Evolutionary conservation across 2,797 vertebrate species (phyloP).

Genomic region (Telmatherina bonti): DNA sequence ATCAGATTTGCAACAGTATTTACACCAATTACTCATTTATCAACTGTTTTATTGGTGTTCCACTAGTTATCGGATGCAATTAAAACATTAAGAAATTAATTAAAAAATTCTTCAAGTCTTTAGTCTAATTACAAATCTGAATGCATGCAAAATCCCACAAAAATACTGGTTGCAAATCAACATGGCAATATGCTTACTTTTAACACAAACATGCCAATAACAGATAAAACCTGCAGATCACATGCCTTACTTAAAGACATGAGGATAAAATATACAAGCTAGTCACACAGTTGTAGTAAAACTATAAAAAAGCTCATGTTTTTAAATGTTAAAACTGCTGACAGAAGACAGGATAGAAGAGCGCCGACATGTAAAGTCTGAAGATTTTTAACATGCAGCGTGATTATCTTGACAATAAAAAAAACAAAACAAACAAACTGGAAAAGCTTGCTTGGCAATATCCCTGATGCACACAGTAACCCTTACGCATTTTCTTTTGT

Average conservation of each 20-base stretch:
- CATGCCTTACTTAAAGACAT: background rate
- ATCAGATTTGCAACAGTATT: background rate
- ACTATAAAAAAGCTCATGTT: background rate
- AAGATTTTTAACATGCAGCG: background rate
- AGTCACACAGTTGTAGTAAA: conserved; percentile 1
- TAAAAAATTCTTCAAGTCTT: background rate
- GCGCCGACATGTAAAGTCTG: background rate
- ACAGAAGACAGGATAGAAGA: background rate
- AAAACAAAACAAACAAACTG: too few relatives aligned
- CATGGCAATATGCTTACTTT: too few relatives aligned
- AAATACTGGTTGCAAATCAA: too few relatives aligned
- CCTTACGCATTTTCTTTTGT: background rate
- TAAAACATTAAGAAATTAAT: background rate
- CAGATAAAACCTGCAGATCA: background rate
- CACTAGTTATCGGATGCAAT: background rate
- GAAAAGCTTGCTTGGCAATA: background rate
- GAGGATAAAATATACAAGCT: background rate
- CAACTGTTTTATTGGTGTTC: background rate
- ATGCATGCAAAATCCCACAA: too few relatives aligned
- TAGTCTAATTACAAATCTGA: background rate
- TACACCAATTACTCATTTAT: background rate
- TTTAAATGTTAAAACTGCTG: background rate
- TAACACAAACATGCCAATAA: background rate
- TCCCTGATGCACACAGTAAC: background rate
- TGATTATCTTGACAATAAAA: too few relatives aligned